Conservation (phyloP, 2,797 vertebrate species). For the Hippoglossus hippoglossus region DNA sequence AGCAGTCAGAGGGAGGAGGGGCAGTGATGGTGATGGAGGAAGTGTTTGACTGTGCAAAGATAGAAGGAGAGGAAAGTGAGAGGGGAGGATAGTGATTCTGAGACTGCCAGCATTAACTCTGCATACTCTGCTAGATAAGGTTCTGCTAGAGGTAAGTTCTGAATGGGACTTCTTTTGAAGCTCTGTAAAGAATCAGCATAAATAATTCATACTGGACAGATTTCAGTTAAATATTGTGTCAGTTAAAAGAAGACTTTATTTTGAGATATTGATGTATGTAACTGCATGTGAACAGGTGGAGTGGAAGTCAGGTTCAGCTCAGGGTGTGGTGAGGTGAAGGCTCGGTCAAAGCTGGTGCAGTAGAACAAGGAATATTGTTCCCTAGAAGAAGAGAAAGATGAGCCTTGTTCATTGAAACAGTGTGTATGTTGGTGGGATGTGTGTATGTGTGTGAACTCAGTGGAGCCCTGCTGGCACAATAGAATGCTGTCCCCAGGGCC, state of each 20-base stretch:
- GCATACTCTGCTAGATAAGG: conserved; percentile 5
- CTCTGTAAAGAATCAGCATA: not conserved
- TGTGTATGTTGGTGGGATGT: conserved; percentile 1
- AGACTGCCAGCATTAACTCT: not conserved
- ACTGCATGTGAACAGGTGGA: not conserved
- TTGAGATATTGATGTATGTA: not conserved
- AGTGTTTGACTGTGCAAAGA: not conserved
- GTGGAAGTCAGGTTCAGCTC: not conserved
- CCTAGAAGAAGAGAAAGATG: conserved; percentile 30
- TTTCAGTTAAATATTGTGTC: too few relatives aligned
- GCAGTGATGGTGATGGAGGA: not conserved
- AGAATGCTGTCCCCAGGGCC: conserved; percentile 44
- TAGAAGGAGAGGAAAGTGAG: conserved; percentile 21
- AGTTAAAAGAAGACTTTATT: too few relatives aligned
- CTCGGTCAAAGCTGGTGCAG: not conserved
- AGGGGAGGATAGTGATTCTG: not conserved
- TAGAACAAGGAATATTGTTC: conserved; percentile 12
- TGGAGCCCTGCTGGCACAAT: conserved; percentile 50
- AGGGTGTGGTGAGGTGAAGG: not conserved
- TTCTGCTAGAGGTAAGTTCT: conserved; percentile 33
- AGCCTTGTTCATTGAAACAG: conserved; percentile 37
- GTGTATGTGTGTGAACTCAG: conserved; percentile 27
- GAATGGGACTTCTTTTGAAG: not conserved
- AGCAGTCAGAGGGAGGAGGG: conserved; percentile 9
- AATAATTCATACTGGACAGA: conserved; percentile 16